These are phyloP conservation scores for Pandemis heparana DNA, from an alignment of 2,888 invertebrate species.

Conservation along the genomic window DNA sequence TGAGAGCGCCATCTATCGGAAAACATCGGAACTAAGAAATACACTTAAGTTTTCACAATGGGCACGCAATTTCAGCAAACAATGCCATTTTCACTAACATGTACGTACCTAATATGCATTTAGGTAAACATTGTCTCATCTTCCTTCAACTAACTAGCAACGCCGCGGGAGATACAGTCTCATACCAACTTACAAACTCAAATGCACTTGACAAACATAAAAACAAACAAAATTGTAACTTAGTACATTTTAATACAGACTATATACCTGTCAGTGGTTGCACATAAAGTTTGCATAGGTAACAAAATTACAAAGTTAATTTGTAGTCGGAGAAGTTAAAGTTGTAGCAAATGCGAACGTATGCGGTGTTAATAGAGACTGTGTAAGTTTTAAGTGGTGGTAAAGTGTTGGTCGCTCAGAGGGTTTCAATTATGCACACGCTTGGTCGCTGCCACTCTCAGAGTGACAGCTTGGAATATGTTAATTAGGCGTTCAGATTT, in stretches of 20 bases:
- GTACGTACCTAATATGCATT: conserved; percentile 9
- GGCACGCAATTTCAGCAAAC: conserved; percentile 5
- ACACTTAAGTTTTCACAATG: not conserved
- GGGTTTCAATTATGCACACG: conserved; percentile 42
- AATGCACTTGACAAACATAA: not conserved
- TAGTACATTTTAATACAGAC: not conserved
- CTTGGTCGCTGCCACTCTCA: conserved; percentile 22
- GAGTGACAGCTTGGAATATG: conserved; percentile 41
- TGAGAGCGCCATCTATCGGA: no score
- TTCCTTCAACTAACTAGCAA: conserved; percentile 28
- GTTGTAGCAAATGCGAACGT: not conserved
- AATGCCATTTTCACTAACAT: conserved; percentile 19
- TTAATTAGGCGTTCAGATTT: conserved; percentile 43
- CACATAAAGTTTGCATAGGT: not conserved
- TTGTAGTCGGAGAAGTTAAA: not conserved
- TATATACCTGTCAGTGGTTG: not conserved
- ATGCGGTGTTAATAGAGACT: not conserved
- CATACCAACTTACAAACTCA: conserved; percentile 9
- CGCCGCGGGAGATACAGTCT: conserved; percentile 43
- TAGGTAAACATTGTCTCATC: conserved; percentile 39
- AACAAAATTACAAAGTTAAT: conserved; percentile 8
- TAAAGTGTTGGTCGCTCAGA: conserved; percentile 23
- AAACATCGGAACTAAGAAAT: no score
- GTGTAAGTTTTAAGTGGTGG: not conserved
- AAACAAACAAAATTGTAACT: not conserved